Base-by-base conservation (phyloP, 2,888 invertebrate species). In the Drosophila buzzatii region DNA sequence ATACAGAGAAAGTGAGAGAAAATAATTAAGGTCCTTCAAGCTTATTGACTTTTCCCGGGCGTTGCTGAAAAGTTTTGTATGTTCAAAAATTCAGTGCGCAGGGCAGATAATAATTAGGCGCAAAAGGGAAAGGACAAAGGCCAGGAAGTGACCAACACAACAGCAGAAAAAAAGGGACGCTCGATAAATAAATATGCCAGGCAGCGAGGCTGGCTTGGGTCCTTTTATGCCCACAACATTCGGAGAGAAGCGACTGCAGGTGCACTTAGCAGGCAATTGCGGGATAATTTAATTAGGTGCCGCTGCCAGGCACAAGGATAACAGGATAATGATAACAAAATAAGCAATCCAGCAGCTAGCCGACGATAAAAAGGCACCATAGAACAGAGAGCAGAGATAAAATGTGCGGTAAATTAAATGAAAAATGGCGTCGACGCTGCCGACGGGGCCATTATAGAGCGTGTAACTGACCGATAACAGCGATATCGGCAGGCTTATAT, bases 181-280 rank as follows among this genome's bases (percentile, higher is more conserved):
- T 70, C 72, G 70, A 82, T 82, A 85, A 85, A 78, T 77, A 85
- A 81, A 74, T 57, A 73, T 74, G 64, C 60, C 41, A 61, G 51
- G 63, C 58, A 18, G 61, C 66, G 57, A 58, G 65, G 64, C 67
- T 45, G 53, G 68, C 68, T 47, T 56, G 61, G 56, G 61, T 63
- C 64, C 75, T 58, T 64, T 73, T 85, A 84, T 84, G 72, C 80
- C 68, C 39, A 70, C 79, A 82, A 76, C 73, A 71, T 80, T 78
- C 73, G 64, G 56, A 79, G 69, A 76, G 70, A 70, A 73, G 65
- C 79, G 74, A 85, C 79, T 78, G 79, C 78, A 68, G 63, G 79
- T 83, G 84, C 80, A 88, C 90, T 86, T 89, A 89, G 85, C 86
- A 86, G 90, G 85, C 86, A 89, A 86, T 86, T 88, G 86, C 52